Conservation (phyloP, 2,888 invertebrate genomes). For the Hylaea fasciaria region DNA sequence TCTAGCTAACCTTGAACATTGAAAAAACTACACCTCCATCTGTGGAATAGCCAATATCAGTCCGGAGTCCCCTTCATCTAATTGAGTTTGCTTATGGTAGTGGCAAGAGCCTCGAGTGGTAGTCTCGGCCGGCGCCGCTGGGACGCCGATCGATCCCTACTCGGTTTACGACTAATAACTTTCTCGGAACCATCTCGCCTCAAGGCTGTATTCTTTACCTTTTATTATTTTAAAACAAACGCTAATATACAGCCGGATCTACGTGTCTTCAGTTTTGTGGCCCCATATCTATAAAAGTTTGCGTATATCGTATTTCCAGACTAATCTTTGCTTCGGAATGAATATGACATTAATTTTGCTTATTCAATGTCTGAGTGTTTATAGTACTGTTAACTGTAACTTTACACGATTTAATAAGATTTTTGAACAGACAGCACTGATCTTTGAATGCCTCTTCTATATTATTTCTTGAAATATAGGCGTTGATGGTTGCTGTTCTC, state of each 20-base stretch:
- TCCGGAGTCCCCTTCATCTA: conserved; percentile 25
- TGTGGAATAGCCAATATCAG: conserved; percentile 15
- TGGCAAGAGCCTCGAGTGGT: conserved; percentile 34
- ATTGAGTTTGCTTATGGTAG: conserved; percentile 41
- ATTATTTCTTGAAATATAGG: too few species aligned
- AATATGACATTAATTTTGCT: too few species aligned
- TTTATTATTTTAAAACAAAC: conserved; percentile 29
- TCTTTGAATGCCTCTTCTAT: background rate
- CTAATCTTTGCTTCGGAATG: too few species aligned
- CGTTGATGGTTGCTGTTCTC: too few species aligned
- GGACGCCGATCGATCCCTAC: conserved; percentile 76
- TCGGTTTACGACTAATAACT: conserved; percentile 69
- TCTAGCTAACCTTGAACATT: conserved; percentile 9
- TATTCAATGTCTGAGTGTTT: too few species aligned
- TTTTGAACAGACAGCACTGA: too few species aligned
- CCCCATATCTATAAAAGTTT: background rate
- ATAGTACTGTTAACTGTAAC: too few species aligned
- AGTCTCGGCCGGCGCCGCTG: conserved; percentile 61
- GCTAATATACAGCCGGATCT: background rate
- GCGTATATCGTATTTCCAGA: background rate
- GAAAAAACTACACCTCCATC: conserved; percentile 6
- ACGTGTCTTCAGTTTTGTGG: background rate
- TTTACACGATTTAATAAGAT: too few species aligned
- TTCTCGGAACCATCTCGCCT: conserved; percentile 62
- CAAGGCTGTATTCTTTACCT: conserved; percentile 39